These are phyloP conservation scores for Amphimallon solstitiale DNA, from an alignment of 2,888 invertebrate genomes.

Conservation along the genomic window DNA sequence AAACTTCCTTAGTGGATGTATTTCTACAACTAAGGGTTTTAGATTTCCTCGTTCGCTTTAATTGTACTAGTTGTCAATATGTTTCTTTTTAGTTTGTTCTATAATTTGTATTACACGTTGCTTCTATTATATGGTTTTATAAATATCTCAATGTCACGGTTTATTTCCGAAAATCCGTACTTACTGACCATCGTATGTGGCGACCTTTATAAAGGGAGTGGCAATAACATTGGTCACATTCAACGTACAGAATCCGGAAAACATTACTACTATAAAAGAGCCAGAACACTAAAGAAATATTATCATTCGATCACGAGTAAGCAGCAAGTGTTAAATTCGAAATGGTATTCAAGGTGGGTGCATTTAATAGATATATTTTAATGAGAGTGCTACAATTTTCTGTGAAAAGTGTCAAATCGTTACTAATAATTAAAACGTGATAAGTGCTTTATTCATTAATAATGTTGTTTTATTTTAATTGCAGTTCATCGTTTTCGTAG, in stretches of 20 bases:
- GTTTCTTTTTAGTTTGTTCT: too few relatives aligned
- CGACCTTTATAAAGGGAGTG: conserved; percentile 35
- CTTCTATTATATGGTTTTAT: background rate
- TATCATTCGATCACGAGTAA: conserved; percentile 17
- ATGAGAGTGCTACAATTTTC: background rate
- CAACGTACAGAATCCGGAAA: conserved; percentile 26
- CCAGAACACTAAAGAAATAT: background rate
- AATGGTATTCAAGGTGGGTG: conserved; percentile 33
- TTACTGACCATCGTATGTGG: background rate
- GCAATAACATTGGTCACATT: conserved; percentile 17
- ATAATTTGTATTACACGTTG: too few relatives aligned
- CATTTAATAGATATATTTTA: background rate
- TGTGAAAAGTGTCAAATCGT: background rate
- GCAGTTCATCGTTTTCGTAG: conserved; percentile 51
- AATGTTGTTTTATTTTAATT: conserved; percentile 38
- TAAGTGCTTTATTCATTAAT: background rate
- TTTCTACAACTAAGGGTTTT: too few relatives aligned
- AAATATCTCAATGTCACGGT: background rate
- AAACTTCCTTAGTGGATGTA: too few relatives aligned
- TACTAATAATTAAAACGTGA: background rate
- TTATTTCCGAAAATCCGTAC: conserved; percentile 23
- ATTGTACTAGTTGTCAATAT: too few relatives aligned
- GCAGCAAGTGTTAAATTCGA: conserved; percentile 8
- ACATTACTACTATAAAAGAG: conserved; percentile 13
- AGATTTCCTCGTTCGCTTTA: too few relatives aligned